Evolutionary conservation across 2,113 vertebrate genomes (phyloP), one percentile per base, ranked within the genome.

Genomic region (Sinocyclocheilus maitianheensis): DNA sequence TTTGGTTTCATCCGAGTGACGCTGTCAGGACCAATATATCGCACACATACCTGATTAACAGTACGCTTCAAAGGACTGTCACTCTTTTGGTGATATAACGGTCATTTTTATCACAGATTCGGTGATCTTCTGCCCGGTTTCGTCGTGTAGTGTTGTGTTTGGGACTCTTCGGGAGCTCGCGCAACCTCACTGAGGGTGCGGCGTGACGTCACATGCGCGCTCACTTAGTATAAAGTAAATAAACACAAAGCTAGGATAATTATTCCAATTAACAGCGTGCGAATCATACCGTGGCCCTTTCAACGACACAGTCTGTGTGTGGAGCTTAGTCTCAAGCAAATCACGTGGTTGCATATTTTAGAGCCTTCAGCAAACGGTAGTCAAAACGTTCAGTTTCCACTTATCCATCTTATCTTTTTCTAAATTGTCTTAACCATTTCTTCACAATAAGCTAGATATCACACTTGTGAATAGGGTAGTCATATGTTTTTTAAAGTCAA

Each of bases 201-300:
- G 24, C 14, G 5, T 67, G 34, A 88, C 81, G 77, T 86, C 43
- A 71, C 22, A 0, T 14, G 88, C 88, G 88, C 85, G 87, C 22
- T 86, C 84, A 80, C 85, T 4, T 69, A 22, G 6, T 5, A 14
- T 77, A 20, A 18, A 16, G 8, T 55, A 55, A 30, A 77, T 26
- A 55, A 55, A 26, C 74, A 24, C 40, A 26, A 24, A 46, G 11
- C 22, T 10, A 4, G 24, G 46, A 77, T 77, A 77, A 53, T 53
- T 51, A 77, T 51, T 22, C 3, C 9, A 72, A 5, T 43, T 72
- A 43, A 5, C 18, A 40, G 34, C 20, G 7, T 40, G 7, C 18
- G 8, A 72, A 72, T 22, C 69, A 40, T 2, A 71, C 0, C 20
- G 9, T 43, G 34, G 18, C 9, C 10, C 43, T 22, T 72, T 43